phyloP scores from a whole-genome alignment of 2,113 vertebrate genomes.

The Poecilia latipinna region DNA sequence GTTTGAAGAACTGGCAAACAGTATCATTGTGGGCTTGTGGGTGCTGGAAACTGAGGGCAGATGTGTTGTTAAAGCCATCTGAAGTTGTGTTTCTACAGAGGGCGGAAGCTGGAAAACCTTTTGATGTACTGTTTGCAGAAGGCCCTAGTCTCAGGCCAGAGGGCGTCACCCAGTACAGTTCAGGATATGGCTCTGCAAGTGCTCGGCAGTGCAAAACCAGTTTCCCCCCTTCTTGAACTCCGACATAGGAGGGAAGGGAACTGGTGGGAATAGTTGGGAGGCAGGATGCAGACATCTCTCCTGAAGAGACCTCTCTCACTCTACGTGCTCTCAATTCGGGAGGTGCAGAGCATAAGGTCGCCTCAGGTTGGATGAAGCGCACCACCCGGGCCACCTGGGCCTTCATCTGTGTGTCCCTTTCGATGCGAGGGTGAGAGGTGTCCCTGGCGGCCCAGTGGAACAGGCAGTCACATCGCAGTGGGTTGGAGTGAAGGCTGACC shows the following conservation, averaged over 20 bases:
- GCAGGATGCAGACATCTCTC: conserved; percentile 91
- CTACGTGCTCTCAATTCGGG: conserved; percentile 87
- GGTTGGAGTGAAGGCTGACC: conserved; percentile 95
- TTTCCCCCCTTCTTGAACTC: conserved; percentile 72
- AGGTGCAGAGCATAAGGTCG: conserved; percentile 92
- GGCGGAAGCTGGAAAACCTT: conserved; percentile 12
- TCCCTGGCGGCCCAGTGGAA: conserved; percentile 90
- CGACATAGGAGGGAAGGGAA: conserved; percentile 84
- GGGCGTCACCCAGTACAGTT: conserved; percentile 95
- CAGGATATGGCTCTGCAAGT: conserved; percentile 90
- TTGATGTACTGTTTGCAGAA: conserved; percentile 17
- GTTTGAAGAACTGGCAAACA: conserved; percentile 42
- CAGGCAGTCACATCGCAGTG: conserved; percentile 94
- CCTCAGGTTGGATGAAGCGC: conserved; percentile 94
- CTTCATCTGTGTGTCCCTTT: conserved; percentile 48
- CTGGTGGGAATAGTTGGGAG: conserved; percentile 89
- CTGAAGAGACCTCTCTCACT: conserved; percentile 88
- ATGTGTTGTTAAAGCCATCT: conserved; percentile 34
- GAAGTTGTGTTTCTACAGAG: conserved; percentile 31
- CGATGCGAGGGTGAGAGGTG: conserved; percentile 60
- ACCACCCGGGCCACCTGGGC: conserved; percentile 74
- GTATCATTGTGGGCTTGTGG: conserved; percentile 7
- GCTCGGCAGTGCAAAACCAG: conserved; percentile 90
- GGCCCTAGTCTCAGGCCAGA: conserved; percentile 82
- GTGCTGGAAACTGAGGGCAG: background rate